These are phyloP conservation scores for Aviceda leuphotes DNA, from an alignment of 2,797 vertebrate species.

Conservation along the genomic window DNA sequence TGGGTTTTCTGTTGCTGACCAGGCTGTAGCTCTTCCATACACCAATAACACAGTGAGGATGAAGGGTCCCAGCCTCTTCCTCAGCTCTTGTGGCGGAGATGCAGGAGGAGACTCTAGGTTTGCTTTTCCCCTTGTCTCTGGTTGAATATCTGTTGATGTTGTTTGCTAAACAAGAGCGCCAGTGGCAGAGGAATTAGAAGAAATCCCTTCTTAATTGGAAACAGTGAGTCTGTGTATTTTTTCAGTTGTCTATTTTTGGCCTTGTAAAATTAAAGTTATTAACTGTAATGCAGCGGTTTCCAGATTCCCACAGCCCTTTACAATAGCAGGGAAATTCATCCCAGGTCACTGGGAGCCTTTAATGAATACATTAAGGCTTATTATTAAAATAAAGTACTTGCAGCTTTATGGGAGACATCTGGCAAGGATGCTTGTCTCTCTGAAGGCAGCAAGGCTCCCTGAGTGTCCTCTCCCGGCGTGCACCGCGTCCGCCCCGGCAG, in stretches of 20 bases:
- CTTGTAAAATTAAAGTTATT: conserved; percentile 76
- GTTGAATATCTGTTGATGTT: conserved; percentile 5
- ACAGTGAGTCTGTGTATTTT: conserved; percentile 72
- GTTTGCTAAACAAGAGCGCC: conserved; percentile 60
- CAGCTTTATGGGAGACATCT: conserved; percentile 69
- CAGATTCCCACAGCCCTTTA: conserved; percentile 73
- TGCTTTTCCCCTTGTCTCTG: not conserved
- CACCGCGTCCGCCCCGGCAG: not conserved
- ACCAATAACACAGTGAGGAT: not conserved
- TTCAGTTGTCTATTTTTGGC: conserved; percentile 73
- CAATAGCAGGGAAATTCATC: conserved; percentile 70
- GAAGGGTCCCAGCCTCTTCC: not conserved
- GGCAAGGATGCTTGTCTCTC: conserved; percentile 51
- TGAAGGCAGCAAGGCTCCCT: conserved; percentile 26
- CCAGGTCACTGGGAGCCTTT: conserved; percentile 69
- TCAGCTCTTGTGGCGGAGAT: not conserved
- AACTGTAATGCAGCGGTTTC: conserved; percentile 69
- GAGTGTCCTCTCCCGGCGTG: conserved; percentile 18
- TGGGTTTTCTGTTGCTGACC: not conserved
- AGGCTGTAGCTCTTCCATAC: not conserved
- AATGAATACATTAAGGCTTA: conserved; percentile 71
- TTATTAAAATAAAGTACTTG: conserved; percentile 72
- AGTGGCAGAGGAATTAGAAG: conserved; percentile 68
- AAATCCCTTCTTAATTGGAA: conserved; percentile 73
- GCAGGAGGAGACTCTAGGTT: not conserved